Conservation (phyloP, 2,888 invertebrate genomes). For the Macrosoma leucophasiata region DNA sequence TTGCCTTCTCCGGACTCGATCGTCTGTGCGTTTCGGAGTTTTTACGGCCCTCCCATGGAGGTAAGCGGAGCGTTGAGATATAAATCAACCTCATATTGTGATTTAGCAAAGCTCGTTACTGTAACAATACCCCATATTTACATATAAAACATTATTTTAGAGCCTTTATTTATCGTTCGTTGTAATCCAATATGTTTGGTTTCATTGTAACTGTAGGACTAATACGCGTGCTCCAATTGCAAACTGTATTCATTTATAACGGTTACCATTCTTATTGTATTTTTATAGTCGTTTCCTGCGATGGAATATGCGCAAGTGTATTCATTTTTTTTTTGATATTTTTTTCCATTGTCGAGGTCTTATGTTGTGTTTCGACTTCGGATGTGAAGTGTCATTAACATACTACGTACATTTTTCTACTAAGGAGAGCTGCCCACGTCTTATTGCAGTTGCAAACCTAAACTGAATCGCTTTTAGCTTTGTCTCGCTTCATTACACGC, state of each 20-base stretch:
- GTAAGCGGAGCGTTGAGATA: conserved; percentile 70
- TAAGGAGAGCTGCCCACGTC: too few relatives aligned
- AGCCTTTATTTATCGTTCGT: conserved; percentile 54
- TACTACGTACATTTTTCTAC: too few relatives aligned
- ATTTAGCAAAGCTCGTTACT: conserved; percentile 80
- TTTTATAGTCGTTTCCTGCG: conserved; percentile 24
- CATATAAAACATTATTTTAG: conserved; percentile 71
- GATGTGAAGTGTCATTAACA: too few relatives aligned
- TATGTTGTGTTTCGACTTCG: too few relatives aligned
- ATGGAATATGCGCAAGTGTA: too few relatives aligned
- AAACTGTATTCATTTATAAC: conserved; percentile 51
- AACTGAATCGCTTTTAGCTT: too few relatives aligned
- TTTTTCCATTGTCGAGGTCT: too few relatives aligned
- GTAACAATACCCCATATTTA: conserved; percentile 77
- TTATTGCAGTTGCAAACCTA: too few relatives aligned
- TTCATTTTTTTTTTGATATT: too few relatives aligned
- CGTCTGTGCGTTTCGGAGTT: conserved; percentile 41
- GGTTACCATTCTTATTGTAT: conserved; percentile 32
- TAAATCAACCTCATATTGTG: conserved; percentile 75
- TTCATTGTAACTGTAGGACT: conserved; percentile 34
- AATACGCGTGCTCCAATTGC: conserved; percentile 44
- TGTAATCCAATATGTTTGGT: conserved; percentile 50
- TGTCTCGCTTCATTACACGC: too few relatives aligned
- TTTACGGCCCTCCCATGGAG: conserved; percentile 71
- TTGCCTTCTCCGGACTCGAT: too few relatives aligned